These are phyloP conservation scores for Caenorhabditis tropicalis DNA, from an alignment of 1,140 invertebrate genomes.

Conservation along the genomic window DNA sequence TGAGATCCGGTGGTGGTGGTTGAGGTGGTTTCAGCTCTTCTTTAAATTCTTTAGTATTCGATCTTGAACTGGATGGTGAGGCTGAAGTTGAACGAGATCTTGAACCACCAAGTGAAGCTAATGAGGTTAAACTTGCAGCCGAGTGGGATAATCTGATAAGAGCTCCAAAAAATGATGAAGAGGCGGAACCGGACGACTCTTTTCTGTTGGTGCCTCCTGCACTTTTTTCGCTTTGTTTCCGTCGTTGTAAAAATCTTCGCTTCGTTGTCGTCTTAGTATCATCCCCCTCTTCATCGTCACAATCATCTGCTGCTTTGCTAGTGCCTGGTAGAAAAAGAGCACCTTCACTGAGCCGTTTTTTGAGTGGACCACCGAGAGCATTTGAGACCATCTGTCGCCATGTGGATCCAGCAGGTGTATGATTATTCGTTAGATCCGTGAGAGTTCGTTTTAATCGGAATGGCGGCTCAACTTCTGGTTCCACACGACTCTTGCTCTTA, in stretches of 20 bases:
- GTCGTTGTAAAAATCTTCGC: slow-evolving; percentile 35
- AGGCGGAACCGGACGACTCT: slow-evolving; percentile 30
- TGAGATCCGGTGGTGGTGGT: slow-evolving; percentile 31
- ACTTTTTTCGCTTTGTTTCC: slow-evolving; percentile 44
- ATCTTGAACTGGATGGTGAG: slow-evolving; percentile 5
- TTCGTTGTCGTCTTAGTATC: slow-evolving; percentile 9
- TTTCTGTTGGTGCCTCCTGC: slow-evolving; percentile 29
- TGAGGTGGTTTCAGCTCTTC: slow-evolving; percentile 16
- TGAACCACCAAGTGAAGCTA: slow-evolving; percentile 27
- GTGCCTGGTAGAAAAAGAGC: neutral
- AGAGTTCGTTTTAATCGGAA: slow-evolving; percentile 39
- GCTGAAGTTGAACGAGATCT: neutral
- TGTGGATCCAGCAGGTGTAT: slow-evolving; percentile 27
- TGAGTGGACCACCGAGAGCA: slow-evolving; percentile 31
- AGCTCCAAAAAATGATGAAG: slow-evolving; percentile 32
- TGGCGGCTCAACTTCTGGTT: slow-evolving; percentile 13
- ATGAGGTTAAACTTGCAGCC: slow-evolving; percentile 30
- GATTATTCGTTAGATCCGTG: slow-evolving; percentile 20
- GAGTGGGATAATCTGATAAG: slow-evolving; percentile 39
- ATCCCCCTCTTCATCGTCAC: slow-evolving; percentile 17
- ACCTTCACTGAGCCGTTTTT: slow-evolving; percentile 21
- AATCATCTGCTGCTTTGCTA: slow-evolving; percentile 35
- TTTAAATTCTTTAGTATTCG: slow-evolving; percentile 35
- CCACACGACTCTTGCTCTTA: slow-evolving; percentile 6
- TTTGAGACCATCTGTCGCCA: slow-evolving; percentile 37